Base-by-base conservation (phyloP, 2,113 vertebrate genomes). In the Neodontobutis hainanensis region DNA sequence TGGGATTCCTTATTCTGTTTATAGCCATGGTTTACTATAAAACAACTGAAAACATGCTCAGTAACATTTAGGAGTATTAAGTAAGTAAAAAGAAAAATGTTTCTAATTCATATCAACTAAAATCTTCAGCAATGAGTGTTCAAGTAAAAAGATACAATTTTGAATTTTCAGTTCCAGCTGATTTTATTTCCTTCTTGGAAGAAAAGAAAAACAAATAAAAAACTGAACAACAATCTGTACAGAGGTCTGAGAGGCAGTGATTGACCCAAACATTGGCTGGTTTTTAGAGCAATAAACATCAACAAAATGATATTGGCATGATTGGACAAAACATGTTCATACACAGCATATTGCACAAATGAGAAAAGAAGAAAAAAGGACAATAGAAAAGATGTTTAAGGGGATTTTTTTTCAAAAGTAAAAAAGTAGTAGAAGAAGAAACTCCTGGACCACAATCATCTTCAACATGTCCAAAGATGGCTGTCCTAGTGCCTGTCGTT, bases 171-270 rank as follows among this genome's bases (percentile, higher is more conserved):
- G 96, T 99, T 98, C 97, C 97, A 99, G 97, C 97, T 99, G 96
- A 99, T 98, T 99, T 99, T 99, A 98, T 99, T 99, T 98, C 95
- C 96, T 97, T 99, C 95, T 94, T 92, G 90, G 94, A 95, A 93
- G 89, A 92, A 92, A 89, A 86, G 70, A 94, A 88, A 87, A 88
- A 82, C 87, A 88, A 85, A 78, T 87, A 53, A 59, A 75, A 85
- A 89, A 83, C 52, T 55, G 52, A 87, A 88, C 77, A 46, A 88
- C 91, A 86, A 87, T 90, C 89, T 91, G 95, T 98, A 98, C 97
- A 98, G 95, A 97, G 95, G 97, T 97, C 95, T 97, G 95, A 97
- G 96, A 98, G 96, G 97, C 97, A 98, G 96, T 97, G 96, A 96
- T 94, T 95, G 92, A 96, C 96, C 97, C 95, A 94, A 93, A 90